phyloP scores from a whole-genome alignment of 2,113 vertebrate genomes.

The Zosterops hypoxanthus region DNA sequence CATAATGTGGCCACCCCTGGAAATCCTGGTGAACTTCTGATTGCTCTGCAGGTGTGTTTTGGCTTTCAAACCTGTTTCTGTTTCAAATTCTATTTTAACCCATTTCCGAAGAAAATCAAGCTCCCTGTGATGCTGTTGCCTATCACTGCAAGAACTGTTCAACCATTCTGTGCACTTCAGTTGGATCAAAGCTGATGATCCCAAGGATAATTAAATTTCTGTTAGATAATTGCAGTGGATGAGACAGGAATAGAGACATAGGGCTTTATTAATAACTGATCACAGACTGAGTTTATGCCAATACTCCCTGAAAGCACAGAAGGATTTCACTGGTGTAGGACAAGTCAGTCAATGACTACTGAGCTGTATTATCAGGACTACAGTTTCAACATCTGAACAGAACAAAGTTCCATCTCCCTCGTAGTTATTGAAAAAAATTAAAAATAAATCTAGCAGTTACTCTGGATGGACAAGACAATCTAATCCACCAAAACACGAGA shows the following conservation, averaged over 20 bases:
- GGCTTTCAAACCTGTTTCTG: not conserved
- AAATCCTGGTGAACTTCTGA: not conserved
- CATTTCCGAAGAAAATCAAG: not conserved
- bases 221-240: not conserved
- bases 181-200: not conserved
- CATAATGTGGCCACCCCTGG: not conserved
- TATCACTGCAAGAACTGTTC: not conserved
- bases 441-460: slow-evolving; percentile 15
- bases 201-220: not conserved
- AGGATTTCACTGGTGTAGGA: not conserved
- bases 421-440: slow-evolving; percentile 22
- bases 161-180: not conserved
- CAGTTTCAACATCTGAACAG: not conserved
- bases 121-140: not conserved
- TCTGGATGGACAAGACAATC: slow-evolving; percentile 12
- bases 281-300: not conserved
- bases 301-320: not conserved
- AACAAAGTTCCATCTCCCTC: not conserved
- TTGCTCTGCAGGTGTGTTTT: not conserved
- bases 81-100: not conserved
- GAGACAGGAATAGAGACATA: not conserved
- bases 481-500: not conserved
- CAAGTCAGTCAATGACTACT: not conserved
- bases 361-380: not conserved
- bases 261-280: not conserved